These are phyloP conservation scores for Cavia porcellus DNA, from an alignment of 2,113 vertebrate species.

Conservation along the genomic window DNA sequence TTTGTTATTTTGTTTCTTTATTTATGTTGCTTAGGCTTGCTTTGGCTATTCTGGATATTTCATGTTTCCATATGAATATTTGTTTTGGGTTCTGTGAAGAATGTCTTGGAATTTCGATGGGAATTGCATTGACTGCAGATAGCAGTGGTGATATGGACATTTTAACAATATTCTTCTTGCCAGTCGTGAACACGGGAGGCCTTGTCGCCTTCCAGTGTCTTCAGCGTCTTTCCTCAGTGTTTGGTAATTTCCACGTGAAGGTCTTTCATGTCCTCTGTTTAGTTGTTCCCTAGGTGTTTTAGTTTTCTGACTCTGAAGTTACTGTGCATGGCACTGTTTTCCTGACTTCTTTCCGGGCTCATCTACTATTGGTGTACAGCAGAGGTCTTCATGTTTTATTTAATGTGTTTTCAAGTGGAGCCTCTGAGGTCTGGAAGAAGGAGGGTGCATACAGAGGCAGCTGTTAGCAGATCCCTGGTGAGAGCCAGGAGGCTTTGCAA, in stretches of 20 bases:
- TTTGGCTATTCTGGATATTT: not conserved
- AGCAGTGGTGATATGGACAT: not conserved
- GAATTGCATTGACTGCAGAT: not conserved
- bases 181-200: not conserved
- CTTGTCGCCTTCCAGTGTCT: not conserved
- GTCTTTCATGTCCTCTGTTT: not conserved
- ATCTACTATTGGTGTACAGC: not conserved
- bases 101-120: not conserved
- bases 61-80: not conserved
- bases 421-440: not conserved
- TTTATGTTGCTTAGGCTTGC: not conserved
- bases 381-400: not conserved
- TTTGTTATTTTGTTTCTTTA: no score
- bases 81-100: not conserved
- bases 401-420: not conserved
- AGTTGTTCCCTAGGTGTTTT: not conserved
- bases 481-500: not conserved
- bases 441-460: not conserved
- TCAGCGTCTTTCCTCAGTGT: not conserved
- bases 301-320: not conserved
- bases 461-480: not conserved
- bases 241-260: not conserved
- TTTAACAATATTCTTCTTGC: not conserved
- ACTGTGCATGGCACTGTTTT: not conserved
- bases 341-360: not conserved